Base-by-base conservation (phyloP, 2,113 vertebrate species). In the Hippocampus comes region DNA sequence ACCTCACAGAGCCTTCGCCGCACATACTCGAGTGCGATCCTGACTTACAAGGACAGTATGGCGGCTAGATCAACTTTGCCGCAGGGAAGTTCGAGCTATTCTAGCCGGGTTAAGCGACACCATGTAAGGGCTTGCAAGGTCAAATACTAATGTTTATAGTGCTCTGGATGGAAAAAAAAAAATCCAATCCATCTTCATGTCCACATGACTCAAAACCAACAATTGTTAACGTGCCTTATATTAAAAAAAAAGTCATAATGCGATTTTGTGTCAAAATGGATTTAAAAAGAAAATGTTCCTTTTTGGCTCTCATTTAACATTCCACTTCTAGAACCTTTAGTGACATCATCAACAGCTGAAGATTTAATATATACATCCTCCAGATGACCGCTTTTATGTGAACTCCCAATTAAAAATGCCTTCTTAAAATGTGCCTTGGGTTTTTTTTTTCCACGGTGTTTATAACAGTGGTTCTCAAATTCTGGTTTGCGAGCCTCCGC, bases 331-430 rank as follows among this genome's bases (percentile, higher is more conserved):
- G 65, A 23, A 65, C 63, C 21, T 42, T 41, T 21, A 43, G 63
- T 65, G 21, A 25, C 21, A 66, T 66, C 42, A 66, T 66, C 23
- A 17, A 7, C 42, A 25, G 15, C 38, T 66, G 15, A 48, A 66
- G n/a, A 48, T 48, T 48, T 66, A 27, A 66, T 34, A 66, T 66
- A 66, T 27, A 15, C 14, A 65, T 43, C 63, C 5, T 65, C 11
- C 18, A 63, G 30, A 43, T 43, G 63, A 64, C 63, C 46, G 42
- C 10, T 75, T 79, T 67, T 74, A 67, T 68, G 79, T 71, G 84
- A 79, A 83, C 76, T 76, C 72, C 30, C 77, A 78, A 89, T 80
- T 79, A 86, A 90, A 91, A 27, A 25, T 66, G 4, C 7, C 55
- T 81, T 81, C 78, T 83, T 68, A 79, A 88, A 86, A 76, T 57